These are phyloP conservation scores for Marmota flaviventris DNA, from an alignment of 2,113 vertebrate species.

Conservation along the genomic window DNA sequence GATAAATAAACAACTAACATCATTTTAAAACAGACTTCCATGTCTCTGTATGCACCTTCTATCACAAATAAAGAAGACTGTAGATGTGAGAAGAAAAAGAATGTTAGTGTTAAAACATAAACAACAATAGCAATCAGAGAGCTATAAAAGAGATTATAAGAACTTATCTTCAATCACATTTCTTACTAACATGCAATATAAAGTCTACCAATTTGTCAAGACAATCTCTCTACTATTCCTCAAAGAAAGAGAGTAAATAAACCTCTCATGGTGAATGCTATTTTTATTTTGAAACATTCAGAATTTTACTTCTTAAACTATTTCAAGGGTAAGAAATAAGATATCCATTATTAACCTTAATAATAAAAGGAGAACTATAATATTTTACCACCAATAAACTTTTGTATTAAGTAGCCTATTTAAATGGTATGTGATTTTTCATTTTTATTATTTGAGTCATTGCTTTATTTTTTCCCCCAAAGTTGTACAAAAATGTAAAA, in stretches of 20 bases:
- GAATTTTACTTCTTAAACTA: constrained; percentile 5
- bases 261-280: not conserved
- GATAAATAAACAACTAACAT: constrained; percentile 52
- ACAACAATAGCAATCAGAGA: not conserved
- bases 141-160: constrained; percentile 6
- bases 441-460: constrained; percentile 55
- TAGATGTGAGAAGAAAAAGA: not conserved
- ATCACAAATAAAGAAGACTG: constrained; percentile 27
- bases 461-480: not conserved
- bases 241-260: constrained; percentile 4
- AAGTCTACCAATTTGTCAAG: constrained; percentile 24
- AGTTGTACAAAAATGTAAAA: not conserved
- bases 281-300: constrained; percentile 45
- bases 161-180: constrained; percentile 27
- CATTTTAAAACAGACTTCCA: constrained; percentile 45
- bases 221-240: not conserved
- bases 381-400: constrained; percentile 48
- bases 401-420: not conserved
- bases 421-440: not conserved
- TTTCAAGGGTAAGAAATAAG: constrained; percentile 4
- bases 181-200: not conserved
- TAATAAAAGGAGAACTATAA: not conserved
- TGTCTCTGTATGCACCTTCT: not conserved
- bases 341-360: not conserved
- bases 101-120: constrained; percentile 32